phyloP scores from a whole-genome alignment of 2,113 vertebrate genomes.

The Oreochromis niloticus region DNA sequence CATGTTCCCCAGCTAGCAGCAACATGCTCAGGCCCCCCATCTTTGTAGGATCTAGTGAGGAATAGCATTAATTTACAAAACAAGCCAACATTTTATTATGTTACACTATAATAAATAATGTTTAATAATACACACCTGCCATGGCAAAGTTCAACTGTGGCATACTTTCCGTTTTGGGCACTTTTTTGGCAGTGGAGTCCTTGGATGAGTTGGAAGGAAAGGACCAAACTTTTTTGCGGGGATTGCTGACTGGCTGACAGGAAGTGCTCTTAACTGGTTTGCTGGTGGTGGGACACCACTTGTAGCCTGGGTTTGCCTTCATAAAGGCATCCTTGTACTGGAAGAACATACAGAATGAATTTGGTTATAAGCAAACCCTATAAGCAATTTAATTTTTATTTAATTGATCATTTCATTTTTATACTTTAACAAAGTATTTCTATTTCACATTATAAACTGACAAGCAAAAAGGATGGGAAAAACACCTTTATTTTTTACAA shows the following conservation, averaged over 20 bases:
- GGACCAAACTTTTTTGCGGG: constrained; percentile 90
- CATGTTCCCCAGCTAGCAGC: constrained; percentile 93
- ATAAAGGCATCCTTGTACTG: constrained; percentile 99
- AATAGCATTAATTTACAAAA: background rate
- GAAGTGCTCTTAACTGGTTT: constrained; percentile 90
- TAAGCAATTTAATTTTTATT: background rate
- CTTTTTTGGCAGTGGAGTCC: constrained; percentile 85
- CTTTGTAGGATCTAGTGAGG: constrained; percentile 86
- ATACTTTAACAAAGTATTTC: background rate
- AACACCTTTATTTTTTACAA: background rate
- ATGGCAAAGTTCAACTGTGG: constrained; percentile 96
- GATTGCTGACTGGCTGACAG: constrained; percentile 75
- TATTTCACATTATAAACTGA: background rate
- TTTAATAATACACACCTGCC: constrained; percentile 81
- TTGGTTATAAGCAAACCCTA: background rate
- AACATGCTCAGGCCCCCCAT: constrained; percentile 99
- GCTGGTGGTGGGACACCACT: constrained; percentile 97
- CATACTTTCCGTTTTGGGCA: constrained; percentile 81
- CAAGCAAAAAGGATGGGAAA: background rate
- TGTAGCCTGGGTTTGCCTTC: constrained; percentile 98
- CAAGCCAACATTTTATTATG: background rate
- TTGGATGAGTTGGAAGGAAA: constrained; percentile 82
- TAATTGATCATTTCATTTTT: background rate
- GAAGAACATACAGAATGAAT: constrained; percentile 1
- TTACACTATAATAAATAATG: background rate